Conservation (phyloP, 2,888 invertebrate species). For the Hipparchia sbordonii region DNA sequence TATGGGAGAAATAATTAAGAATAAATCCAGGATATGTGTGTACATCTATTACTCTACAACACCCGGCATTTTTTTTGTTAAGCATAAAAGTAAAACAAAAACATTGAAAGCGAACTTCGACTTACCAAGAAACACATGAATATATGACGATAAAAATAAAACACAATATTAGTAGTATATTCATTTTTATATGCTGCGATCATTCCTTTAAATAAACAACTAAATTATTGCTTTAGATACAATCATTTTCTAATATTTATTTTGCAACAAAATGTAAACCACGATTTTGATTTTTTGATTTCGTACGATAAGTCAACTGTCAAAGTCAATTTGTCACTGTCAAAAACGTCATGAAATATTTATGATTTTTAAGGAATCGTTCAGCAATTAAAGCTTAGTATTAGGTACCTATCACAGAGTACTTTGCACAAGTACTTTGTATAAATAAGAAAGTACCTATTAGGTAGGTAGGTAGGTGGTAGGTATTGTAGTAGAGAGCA, state of each 20-base stretch:
- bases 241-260: conserved; percentile 25
- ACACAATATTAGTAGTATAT: conserved; percentile 63
- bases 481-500: too few species aligned
- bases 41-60: background rate
- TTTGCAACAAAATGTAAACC: conserved; percentile 2
- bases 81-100: conserved; percentile 13
- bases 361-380: background rate
- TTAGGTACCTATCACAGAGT: too few species aligned
- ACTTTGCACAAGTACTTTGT: too few species aligned
- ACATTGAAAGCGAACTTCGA: conserved; percentile 33
- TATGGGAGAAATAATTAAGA: background rate
- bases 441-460: too few species aligned
- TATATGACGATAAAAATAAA: conserved; percentile 75
- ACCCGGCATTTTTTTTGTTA: conserved; percentile 7
- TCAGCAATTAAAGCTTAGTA: conserved; percentile 1
- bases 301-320: conserved; percentile 19
- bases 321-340: background rate
- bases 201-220: conserved; percentile 44
- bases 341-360: background rate
- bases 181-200: conserved; percentile 60
- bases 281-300: background rate
- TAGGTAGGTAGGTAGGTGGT: too few species aligned
- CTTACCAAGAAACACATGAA: conserved; percentile 85
- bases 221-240: conserved; percentile 22
- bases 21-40: background rate